phyloP scores from a whole-genome alignment of 37 sponge, comb jelly and placozoan genomes.

The Hexactinellida sp. region DNA sequence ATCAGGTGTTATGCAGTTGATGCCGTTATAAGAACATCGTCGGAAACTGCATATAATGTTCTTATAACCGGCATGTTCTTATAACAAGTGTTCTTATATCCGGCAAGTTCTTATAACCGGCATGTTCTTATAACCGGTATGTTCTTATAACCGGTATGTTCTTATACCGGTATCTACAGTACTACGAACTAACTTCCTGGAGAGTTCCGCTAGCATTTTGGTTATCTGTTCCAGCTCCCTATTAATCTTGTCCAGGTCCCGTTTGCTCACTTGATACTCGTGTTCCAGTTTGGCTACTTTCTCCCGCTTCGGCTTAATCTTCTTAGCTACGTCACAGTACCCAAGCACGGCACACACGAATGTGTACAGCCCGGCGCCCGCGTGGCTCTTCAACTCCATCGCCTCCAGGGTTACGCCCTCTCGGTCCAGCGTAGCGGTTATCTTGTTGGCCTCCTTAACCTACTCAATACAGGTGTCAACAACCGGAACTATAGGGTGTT shows the following conservation, averaged over 20 bases:
- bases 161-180: no score
- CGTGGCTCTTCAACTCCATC: constrained; percentile 80
- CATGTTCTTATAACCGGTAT: no score
- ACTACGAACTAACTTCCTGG: constrained; percentile 41
- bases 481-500: no score
- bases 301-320: constrained; percentile 98
- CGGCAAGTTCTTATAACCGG: no score
- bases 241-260: constrained; percentile 89
- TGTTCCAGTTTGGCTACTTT: constrained; percentile 86
- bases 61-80: no score
- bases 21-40: no score
- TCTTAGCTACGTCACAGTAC: constrained; percentile 88
- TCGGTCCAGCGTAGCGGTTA: constrained; percentile 34
- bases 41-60: no score
- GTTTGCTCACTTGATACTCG: constrained; percentile 84
- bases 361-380: constrained; percentile 88
- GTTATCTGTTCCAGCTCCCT: constrained; percentile 67
- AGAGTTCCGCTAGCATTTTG: constrained; percentile 50
- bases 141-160: no score
- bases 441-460: constrained; percentile 42
- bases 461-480: no score
- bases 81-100: no score
- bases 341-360: constrained; percentile 96
- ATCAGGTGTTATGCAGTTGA: no score
- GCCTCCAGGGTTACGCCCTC: constrained; percentile 58